phyloP scores from a whole-genome alignment of 2,797 vertebrate genomes.

The Acanthiza pusilla region DNA sequence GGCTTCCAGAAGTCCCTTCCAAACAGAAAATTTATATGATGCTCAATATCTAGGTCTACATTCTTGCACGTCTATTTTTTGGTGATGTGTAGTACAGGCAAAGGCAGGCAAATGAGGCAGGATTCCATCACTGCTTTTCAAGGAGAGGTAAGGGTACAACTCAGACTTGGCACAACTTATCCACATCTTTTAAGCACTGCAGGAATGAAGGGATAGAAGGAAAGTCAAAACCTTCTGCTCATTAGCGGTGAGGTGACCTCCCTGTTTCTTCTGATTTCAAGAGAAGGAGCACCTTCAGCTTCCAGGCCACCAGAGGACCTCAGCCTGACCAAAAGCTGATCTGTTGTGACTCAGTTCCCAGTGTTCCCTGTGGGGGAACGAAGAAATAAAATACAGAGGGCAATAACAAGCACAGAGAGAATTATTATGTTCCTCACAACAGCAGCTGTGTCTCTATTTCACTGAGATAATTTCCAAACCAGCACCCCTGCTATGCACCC shows the following conservation, averaged over 20 bases:
- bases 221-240: neutral
- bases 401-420: neutral
- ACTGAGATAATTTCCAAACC: neutral
- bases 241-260: neutral
- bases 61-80: neutral
- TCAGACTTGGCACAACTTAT: neutral
- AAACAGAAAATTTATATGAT: neutral
- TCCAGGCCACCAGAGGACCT: neutral
- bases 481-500: neutral
- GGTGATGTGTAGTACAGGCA: neutral
- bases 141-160: neutral
- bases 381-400: neutral
- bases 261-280: neutral
- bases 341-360: neutral
- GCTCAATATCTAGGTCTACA: neutral
- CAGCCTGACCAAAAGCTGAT: neutral
- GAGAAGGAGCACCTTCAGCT: neutral
- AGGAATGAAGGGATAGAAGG: neutral
- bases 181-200: neutral
- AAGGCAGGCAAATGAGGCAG: neutral
- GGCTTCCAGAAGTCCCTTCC: neutral
- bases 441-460: neutral
- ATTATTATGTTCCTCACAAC: neutral
- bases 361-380: neutral
- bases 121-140: neutral